Evolutionary conservation across 2,888 invertebrate species (phyloP), one percentile per base, ranked within the genome.

Genomic region (Erebia aethiops): DNA sequence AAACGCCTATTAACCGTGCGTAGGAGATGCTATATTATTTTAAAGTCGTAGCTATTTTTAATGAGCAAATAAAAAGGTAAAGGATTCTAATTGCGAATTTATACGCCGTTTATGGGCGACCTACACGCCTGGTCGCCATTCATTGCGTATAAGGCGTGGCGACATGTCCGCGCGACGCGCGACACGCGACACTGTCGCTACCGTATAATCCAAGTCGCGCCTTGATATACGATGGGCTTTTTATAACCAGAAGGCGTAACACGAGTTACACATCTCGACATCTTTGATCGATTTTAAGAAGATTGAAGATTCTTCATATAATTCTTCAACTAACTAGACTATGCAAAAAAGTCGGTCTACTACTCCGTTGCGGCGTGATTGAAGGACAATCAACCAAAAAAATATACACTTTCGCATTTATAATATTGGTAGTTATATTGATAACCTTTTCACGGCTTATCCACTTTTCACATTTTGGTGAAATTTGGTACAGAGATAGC

Each of bases 111-210:
- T 73, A 71, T 72, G 74, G 75, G 21, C 75, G 71, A 62, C 62
- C 71, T 71, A 79, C 81, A 81, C 77, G 81, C 80, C 78, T 78
- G 72, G 71, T 77, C 76, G 69, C 81, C 81, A 82, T 84, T 80
- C 79, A 81, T 75, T 80, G 83, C 87, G 82, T 87, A 87, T 87
- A 88, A 83, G 88, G 88, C 77, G 80, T 74, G 76, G 81, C 80
- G 78, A 82, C 85, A 81, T 83, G 85, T 85, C 78, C 77, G 75
- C 81, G 78, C 79, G 79, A 75, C 74, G 73, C 74, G 73, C 80
- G 80, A 85, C 85, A 81, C 75, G 73, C 77, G 76, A 72, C 76
- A 71, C 63, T 76, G 77, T 77, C 77, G 76, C 77, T 76, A 75
- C 77, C 75, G 75, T 74, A 75, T 74, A 74, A 72, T 74, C 72